Base-by-base conservation (phyloP, 2,888 invertebrate species). In the Idaea straminata region DNA sequence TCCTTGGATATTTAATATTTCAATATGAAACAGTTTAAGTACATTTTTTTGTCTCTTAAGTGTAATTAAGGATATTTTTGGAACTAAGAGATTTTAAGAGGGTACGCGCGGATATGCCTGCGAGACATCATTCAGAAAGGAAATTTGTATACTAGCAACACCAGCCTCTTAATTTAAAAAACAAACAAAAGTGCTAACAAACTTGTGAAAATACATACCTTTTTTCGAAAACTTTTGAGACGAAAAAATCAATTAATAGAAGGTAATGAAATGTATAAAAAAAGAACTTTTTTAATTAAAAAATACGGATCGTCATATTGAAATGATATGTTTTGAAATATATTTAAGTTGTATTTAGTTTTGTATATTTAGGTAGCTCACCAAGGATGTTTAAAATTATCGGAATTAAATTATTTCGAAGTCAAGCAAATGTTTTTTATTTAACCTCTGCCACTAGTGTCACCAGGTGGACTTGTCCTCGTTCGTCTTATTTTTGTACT, bases 311-410 rank as follows among this genome's bases (percentile, higher is more conserved):
- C 25, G 25, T 25, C 25, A 25, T 61, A 63, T 2, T 15, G 36
- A 38, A 47, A 25, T 34, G n/a, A 63, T 15, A 5, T 60, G 15
- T 64, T 63, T 66, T 66, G n/a, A 47, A 63, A 59, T 36, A 16
- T 38, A 36, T 59, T 65, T 38, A 58, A 61, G 58, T 16, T 61
- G 60, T 69, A 62, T 58, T 36, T 36, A 68, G 63, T n/a, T n/a
- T n/a, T n/a, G n/a, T 67, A 62, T 68, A 62, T 65, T n/a, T 15
- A 65, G 65, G 68, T 65, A 66, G 65, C 62, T 64, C 35, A 38
- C 72, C 73, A 72, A 70, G 72, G 73, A 69, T 66, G 35, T 47
- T 58, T 3, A 34, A 70, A 66, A 66, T 67, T 72, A 71, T 65
- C 64, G 65, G 67, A 70, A 71, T 71, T 69, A 71, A 68, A 73